phyloP scores from a whole-genome alignment of 2,888 invertebrate genomes.

The Helobdella robusta region DNA sequence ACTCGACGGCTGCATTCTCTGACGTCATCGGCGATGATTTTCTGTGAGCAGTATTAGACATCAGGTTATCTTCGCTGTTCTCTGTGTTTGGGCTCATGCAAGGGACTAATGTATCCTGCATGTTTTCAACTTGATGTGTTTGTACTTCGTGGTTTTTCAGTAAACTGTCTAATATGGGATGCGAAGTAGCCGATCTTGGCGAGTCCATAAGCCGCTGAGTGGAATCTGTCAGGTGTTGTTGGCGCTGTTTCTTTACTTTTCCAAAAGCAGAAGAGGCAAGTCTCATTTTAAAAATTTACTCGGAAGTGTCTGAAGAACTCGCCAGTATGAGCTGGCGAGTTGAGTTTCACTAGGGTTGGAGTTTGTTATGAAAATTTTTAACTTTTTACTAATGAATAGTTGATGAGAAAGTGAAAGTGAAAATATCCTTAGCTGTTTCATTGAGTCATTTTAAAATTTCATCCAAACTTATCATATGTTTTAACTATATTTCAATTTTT shows the following conservation, averaged over 20 bases:
- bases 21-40: no score
- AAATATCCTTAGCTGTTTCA: background rate
- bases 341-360: no score
- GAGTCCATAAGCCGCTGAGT: slow-evolving; percentile 21
- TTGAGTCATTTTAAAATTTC: slow-evolving; percentile 1
- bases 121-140: background rate
- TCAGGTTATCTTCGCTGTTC: background rate
- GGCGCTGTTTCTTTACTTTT: slow-evolving; percentile 7
- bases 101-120: background rate
- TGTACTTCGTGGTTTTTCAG: background rate
- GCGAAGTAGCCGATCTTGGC: background rate
- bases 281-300: slow-evolving; percentile 16
- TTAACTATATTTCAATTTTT: background rate
- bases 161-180: background rate
- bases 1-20: background rate
- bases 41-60: background rate
- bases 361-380: no score
- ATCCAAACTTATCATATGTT: background rate
- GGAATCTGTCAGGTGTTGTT: background rate
- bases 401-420: no score
- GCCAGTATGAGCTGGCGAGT: background rate
- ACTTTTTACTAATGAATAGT: no score
- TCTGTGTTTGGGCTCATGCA: background rate
- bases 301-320: background rate
- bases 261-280: slow-evolving; percentile 16